Evolutionary conservation across 1,140 invertebrate genomes (phyloP).

Genomic region (Cydia strobilella): DNA sequence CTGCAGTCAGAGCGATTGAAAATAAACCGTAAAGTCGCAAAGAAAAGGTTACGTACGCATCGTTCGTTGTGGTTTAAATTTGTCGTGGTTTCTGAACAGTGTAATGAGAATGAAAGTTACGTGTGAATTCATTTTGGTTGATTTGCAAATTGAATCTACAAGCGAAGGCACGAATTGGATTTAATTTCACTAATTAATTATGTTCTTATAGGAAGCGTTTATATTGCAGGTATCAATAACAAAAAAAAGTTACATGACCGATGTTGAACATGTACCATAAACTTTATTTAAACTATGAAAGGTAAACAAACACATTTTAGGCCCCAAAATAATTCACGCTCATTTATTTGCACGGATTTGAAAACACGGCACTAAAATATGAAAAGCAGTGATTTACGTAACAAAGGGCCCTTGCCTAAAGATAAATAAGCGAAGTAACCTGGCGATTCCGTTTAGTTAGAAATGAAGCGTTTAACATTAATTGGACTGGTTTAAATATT

Average conservation of each 20-base stretch:
- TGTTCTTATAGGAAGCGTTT: constrained; percentile 1
- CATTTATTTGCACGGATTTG: neutral
- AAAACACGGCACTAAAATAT: constrained; percentile 10
- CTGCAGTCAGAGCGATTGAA: neutral
- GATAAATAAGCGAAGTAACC: constrained; percentile 10
- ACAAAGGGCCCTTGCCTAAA: neutral
- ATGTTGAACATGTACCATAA: neutral
- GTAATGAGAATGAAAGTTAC: constrained; percentile 61
- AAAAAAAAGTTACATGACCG: too few relatives aligned
- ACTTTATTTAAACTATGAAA: neutral
- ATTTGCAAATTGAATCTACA: constrained; percentile 55
- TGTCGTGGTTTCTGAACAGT: constrained; percentile 3
- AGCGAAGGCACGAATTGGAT: constrained; percentile 18
- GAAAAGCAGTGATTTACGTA: constrained; percentile 18
- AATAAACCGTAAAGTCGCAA: constrained; percentile 15
- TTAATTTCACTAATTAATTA: constrained; percentile 21
- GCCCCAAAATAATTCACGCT: neutral
- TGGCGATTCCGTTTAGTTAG: neutral
- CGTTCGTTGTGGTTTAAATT: neutral
- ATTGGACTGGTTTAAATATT: neutral
- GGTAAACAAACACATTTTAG: neutral
- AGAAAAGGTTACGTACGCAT: neutral
- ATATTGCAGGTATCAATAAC: neutral
- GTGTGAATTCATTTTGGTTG: constrained; percentile 51
- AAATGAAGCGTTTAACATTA: neutral